These are phyloP conservation scores for Mystacides longicornis DNA, from an alignment of 2,888 invertebrate genomes.

Conservation along the genomic window DNA sequence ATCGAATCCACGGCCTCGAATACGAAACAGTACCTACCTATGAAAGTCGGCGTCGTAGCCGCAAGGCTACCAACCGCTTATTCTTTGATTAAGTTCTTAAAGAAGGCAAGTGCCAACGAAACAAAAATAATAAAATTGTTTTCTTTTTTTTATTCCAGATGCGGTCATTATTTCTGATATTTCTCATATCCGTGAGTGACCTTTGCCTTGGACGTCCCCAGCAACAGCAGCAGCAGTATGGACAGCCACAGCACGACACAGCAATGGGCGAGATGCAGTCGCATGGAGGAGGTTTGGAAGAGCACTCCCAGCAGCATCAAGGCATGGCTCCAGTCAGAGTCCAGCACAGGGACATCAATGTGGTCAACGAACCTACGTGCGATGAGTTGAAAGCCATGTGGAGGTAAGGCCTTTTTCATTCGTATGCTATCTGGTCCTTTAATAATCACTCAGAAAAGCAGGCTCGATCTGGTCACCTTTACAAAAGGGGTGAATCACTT, in stretches of 20 bases:
- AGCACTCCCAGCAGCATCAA: constrained; percentile 36
- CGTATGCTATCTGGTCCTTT: no score
- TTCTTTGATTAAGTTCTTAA: no score
- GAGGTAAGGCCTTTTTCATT: constrained; percentile 44
- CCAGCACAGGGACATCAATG: constrained; percentile 36
- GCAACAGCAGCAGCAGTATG: constrained; percentile 30
- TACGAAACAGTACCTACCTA: no score
- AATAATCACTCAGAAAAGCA: no score
- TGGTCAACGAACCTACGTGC: constrained; percentile 69
- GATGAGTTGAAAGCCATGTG: constrained; percentile 86
- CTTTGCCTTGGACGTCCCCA: constrained; percentile 13
- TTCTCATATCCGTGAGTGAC: constrained; percentile 1
- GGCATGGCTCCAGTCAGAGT: constrained; percentile 39
- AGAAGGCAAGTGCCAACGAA: no score
- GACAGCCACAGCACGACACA: constrained; percentile 37
- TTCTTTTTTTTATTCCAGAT: no score
- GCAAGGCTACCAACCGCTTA: no score
- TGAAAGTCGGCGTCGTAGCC: no score
- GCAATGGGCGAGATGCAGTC: neutral
- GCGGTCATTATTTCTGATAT: constrained; percentile 9
- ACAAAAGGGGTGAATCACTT: no score
- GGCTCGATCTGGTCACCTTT: no score
- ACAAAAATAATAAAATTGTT: no score
- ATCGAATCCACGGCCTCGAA: no score
- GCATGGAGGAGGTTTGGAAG: constrained; percentile 7